Conservation (phyloP, 2,797 vertebrate genomes). For the Takifugu ocellatus region DNA sequence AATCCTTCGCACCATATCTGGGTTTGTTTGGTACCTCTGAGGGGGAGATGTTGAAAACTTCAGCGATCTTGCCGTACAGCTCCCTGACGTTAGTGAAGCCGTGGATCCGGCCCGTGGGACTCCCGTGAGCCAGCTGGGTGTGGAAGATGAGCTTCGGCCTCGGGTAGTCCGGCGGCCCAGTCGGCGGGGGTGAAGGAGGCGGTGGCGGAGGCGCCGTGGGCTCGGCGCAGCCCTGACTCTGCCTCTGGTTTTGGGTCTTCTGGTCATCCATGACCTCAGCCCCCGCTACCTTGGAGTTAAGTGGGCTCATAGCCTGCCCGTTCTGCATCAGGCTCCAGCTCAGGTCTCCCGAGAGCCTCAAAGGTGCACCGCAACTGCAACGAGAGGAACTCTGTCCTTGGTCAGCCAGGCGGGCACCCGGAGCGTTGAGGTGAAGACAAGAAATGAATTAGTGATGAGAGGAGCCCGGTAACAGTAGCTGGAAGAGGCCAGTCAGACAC, state of each 20-base stretch:
- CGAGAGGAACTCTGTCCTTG: conserved; percentile 37
- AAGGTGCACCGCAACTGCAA: conserved; percentile 58
- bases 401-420: conserved; percentile 32
- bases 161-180: conserved; percentile 64
- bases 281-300: conserved; percentile 52
- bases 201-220: conserved; percentile 53
- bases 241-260: conserved; percentile 44
- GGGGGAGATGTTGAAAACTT: conserved; percentile 91
- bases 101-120: conserved; percentile 90
- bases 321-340: conserved; percentile 82
- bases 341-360: conserved; percentile 57
- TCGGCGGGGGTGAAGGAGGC: conserved; percentile 67
- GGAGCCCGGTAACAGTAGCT: conserved; percentile 69
- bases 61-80: conserved; percentile 93
- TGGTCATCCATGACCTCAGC: conserved; percentile 50
- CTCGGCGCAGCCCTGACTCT: conserved; percentile 26
- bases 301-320: conserved; percentile 75
- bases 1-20: conserved; percentile 1
- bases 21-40: conserved; percentile 83
- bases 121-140: conserved; percentile 95
- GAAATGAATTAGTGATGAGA: conserved; percentile 79
- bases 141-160: conserved; percentile 92
- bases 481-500: conserved; percentile 58
- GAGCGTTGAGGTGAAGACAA: conserved; percentile 40
- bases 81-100: conserved; percentile 97